Evolutionary conservation across 2,113 vertebrate genomes (phyloP).

Genomic region (Centrocercus urophasianus): DNA sequence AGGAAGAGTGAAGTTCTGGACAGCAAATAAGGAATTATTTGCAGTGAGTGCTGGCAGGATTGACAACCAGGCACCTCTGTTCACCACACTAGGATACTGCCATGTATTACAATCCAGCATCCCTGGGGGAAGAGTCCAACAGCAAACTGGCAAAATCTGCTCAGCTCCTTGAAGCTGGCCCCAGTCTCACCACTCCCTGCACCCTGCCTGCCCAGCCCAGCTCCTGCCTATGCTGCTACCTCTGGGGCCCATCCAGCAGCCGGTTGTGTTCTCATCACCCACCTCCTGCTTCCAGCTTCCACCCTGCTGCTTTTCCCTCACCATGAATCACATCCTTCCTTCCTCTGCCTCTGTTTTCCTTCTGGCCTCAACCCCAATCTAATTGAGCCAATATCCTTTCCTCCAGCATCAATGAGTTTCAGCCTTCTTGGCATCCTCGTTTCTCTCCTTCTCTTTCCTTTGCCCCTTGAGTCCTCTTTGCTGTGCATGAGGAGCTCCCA

Average conservation of each 20-base stretch:
- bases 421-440: background rate
- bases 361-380: background rate
- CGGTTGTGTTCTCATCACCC: accelerated
- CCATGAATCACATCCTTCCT: background rate
- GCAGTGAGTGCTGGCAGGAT: background rate
- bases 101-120: background rate
- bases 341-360: background rate
- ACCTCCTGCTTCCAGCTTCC: background rate
- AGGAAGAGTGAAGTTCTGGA: background rate
- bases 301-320: background rate
- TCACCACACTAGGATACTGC: background rate
- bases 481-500: background rate
- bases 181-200: background rate
- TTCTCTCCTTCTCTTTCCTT: background rate
- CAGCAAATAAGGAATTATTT: background rate
- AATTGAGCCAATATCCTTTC: background rate
- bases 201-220: background rate
- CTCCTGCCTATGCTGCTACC: background rate
- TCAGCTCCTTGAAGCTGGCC: accelerated
- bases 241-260: background rate
- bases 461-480: background rate
- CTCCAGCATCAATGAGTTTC: background rate
- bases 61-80: background rate
- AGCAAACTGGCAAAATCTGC: accelerated
- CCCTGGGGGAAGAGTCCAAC: background rate